These are phyloP conservation scores for Plutomurus gul DNA, from an alignment of 1,140 invertebrate genomes.

Conservation along the genomic window DNA sequence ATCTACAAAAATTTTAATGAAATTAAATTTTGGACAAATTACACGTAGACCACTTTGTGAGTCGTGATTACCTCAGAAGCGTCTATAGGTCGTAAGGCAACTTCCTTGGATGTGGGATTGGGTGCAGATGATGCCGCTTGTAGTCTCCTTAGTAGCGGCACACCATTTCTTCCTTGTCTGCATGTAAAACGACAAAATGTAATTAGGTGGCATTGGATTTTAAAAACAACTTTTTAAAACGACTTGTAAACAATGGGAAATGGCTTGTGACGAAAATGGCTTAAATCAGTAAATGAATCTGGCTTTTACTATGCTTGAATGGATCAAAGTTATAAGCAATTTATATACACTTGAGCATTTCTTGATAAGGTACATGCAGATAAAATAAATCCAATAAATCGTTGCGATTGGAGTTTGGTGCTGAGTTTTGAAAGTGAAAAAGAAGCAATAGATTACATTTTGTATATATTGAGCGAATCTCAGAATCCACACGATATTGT, in stretches of 20 bases:
- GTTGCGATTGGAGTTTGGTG: too few relatives aligned
- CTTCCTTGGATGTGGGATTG: conserved; percentile 49
- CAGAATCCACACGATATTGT: too few relatives aligned
- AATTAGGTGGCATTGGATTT: not conserved
- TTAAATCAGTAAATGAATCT: too few relatives aligned
- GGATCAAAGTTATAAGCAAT: too few relatives aligned
- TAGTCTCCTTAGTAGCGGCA: conserved; percentile 84
- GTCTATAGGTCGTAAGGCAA: not conserved
- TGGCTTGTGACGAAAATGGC: too few relatives aligned
- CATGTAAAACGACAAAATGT: not conserved
- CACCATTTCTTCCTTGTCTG: conserved; percentile 91
- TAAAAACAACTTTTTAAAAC: not conserved
- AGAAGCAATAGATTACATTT: too few relatives aligned
- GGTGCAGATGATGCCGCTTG: conserved; percentile 65
- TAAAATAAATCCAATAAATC: too few relatives aligned
- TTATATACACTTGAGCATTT: too few relatives aligned
- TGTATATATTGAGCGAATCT: too few relatives aligned
- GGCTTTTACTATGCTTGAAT: too few relatives aligned
- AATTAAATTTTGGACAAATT: not conserved
- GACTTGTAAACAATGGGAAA: not conserved
- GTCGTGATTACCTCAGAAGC: conserved; percentile 24
- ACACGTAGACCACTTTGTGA: not conserved
- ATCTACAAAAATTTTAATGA: not conserved
- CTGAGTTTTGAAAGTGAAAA: too few relatives aligned
- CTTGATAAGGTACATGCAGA: too few relatives aligned